phyloP scores from a whole-genome alignment of 2,797 vertebrate genomes.

The Heteromormyrus szaboi region DNA sequence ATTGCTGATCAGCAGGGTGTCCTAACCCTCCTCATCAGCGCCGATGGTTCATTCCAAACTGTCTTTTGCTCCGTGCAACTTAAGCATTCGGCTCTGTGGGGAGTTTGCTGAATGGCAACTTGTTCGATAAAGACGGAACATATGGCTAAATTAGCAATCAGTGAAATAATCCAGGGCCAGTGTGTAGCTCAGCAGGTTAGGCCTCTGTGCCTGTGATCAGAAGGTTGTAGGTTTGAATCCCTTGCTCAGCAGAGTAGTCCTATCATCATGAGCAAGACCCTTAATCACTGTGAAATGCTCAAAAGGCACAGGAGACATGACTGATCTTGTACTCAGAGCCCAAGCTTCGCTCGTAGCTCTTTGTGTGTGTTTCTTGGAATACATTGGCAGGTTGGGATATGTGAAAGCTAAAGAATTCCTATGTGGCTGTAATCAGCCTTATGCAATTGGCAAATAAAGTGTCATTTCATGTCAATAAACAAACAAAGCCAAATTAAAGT shows the following conservation, averaged over 20 bases:
- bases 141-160: not conserved
- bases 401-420: not conserved
- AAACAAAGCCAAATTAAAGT: not conserved
- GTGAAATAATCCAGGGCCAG: not conserved
- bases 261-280: not conserved
- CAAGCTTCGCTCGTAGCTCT: not conserved
- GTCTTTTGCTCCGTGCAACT: not conserved
- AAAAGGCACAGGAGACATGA: not conserved
- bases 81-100: not conserved
- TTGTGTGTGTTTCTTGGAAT: not conserved
- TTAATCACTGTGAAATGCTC: not conserved
- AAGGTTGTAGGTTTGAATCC: not conserved
- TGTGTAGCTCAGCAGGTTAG: not conserved
- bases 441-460: not conserved
- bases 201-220: not conserved
- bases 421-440: not conserved
- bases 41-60: not conserved
- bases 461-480: not conserved
- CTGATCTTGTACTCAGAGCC: not conserved
- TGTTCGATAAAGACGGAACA: not conserved
- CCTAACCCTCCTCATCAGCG: not conserved
- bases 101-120: not conserved
- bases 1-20: not conserved
- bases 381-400: not conserved
- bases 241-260: not conserved